phyloP scores from a whole-genome alignment of 2,888 invertebrate species.

The Glyphotaelius pellucidus region DNA sequence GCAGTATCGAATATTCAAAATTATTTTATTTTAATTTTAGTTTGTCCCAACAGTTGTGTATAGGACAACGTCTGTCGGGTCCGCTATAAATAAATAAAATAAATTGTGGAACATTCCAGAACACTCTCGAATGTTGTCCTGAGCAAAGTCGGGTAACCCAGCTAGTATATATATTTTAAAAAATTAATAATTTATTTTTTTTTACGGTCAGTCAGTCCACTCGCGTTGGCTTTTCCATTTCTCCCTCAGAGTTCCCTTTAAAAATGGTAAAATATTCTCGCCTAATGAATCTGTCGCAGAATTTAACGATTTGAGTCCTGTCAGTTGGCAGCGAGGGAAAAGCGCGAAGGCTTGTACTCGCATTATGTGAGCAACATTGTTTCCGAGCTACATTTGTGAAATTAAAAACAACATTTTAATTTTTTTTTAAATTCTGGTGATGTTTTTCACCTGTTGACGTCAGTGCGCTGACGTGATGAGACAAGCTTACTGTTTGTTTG shows the following conservation, averaged over 20 bases:
- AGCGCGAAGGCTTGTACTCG: neutral
- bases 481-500: neutral
- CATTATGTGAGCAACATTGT: neutral
- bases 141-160: too few species aligned
- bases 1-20: too few species aligned
- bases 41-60: too few species aligned
- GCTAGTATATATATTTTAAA: too few species aligned
- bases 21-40: too few species aligned
- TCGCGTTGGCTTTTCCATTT: neutral
- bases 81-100: too few species aligned
- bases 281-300: neutral
- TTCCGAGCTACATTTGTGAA: neutral
- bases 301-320: neutral
- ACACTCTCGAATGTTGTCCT: too few species aligned
- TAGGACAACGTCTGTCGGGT: too few species aligned
- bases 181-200: neutral
- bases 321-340: neutral
- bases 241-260: neutral
- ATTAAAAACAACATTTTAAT: neutral
- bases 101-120: too few species aligned
- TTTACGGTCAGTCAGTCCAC: neutral
- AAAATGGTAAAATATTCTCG: constrained; percentile 14
- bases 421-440: neutral
- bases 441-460: neutral
- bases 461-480: neutral